Percentiles rank a stretch among this genome's conserved stretches.
phyloP scores from a whole-genome alignment of 2,888 invertebrate genomes.

The Crioceris asparagi region DNA sequence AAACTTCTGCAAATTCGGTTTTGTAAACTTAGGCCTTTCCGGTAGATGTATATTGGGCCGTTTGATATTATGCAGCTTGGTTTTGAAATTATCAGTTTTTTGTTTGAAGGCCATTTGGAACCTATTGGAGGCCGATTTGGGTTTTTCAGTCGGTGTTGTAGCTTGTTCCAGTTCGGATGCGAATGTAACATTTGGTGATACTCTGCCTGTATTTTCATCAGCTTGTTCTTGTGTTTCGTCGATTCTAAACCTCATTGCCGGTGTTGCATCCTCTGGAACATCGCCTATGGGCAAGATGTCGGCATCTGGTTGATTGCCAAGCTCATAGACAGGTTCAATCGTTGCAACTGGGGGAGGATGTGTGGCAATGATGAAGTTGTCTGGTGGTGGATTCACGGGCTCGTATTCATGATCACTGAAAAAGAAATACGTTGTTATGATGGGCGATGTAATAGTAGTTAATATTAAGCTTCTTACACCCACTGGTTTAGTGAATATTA shows the following conservation, averaged over 20 bases:
- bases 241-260: not conserved
- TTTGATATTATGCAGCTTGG: constrained; percentile 39
- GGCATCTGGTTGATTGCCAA: constrained; percentile 33
- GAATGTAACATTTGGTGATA: too few relatives aligned
- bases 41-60: constrained; percentile 49
- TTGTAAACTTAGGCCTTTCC: constrained; percentile 44
- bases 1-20: constrained; percentile 37
- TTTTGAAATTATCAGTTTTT: constrained; percentile 53
- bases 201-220: too few relatives aligned
- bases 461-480: too few relatives aligned
- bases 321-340: constrained; percentile 30
- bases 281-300: constrained; percentile 3
- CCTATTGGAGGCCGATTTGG: constrained; percentile 12
- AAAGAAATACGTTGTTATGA: too few relatives aligned
- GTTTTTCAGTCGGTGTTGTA: too few relatives aligned
- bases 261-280: not conserved
- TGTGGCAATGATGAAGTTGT: constrained; percentile 42
- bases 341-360: constrained; percentile 22
- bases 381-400: constrained; percentile 66
- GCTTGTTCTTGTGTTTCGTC: too few relatives aligned
- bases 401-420: constrained; percentile 90
- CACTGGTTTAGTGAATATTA: too few relatives aligned
- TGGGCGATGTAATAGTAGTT: too few relatives aligned
- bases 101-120: constrained; percentile 21
- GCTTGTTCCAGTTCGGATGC: too few relatives aligned